Percentiles rank a stretch among this genome's conserved stretches.
Conservation (phyloP, 2,888 invertebrate genomes). For the Vandiemenella viatica region DNA sequence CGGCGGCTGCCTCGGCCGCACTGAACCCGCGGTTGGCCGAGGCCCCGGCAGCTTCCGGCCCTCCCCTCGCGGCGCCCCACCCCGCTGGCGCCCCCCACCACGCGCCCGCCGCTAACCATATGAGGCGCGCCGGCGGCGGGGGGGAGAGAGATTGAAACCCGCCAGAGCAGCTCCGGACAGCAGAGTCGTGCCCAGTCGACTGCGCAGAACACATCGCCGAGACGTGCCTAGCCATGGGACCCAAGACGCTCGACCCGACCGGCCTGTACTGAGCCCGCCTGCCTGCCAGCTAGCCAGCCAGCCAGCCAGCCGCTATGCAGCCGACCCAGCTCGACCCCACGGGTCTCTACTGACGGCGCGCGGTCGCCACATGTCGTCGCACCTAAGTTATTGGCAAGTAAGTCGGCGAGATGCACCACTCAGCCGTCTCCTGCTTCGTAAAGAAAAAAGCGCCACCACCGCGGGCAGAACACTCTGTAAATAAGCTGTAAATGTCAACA, state of each 20-base stretch:
- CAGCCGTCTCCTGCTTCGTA: no score
- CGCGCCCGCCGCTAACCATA: neutral
- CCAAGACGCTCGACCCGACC: constrained; percentile 7
- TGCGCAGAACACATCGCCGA: neutral
- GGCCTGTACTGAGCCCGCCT: constrained; percentile 6
- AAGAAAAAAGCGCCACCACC: no score
- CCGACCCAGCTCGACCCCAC: constrained; percentile 1
- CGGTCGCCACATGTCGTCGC: neutral
- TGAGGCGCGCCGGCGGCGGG: neutral
- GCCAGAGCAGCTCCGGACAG: neutral
- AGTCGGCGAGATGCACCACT: no score
- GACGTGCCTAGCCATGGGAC: constrained; percentile 1
- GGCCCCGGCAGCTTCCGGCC: neutral
- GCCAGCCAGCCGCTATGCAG: neutral
- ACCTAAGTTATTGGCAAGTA: no score
- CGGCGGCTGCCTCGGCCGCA: no score
- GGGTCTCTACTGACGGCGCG: neutral
- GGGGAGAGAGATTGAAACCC: neutral
- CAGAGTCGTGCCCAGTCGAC: neutral
- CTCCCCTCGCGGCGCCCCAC: neutral
- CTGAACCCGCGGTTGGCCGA: no score
- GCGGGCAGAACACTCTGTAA: no score
- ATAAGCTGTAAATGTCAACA: no score
- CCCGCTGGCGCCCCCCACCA: neutral
- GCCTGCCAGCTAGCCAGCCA: neutral